Base-by-base conservation (phyloP, 1,140 invertebrate genomes). In the Drosophila persimilis region DNA sequence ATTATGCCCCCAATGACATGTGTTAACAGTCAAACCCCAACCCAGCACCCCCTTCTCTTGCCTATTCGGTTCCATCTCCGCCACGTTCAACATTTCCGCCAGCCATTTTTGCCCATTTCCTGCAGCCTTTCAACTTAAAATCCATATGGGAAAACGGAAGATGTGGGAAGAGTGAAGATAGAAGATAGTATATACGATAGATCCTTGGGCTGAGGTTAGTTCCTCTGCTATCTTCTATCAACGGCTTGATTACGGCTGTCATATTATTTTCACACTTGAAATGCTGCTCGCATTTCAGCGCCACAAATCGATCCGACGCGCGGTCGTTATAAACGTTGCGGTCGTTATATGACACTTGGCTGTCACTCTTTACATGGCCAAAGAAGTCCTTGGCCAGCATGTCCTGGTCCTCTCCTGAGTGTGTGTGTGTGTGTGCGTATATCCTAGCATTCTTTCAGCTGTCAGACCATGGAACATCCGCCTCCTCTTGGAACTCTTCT, bases 221-320 rank as follows among this genome's bases (percentile, higher is more conserved):
- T 17, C n/a, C 44, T 7, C 1, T 15, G n/a, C 8, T 13, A 29
- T 31, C 51, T 50, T 26, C 52, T 62, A 56, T 69, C 75, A 66
- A 51, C 57, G 51, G 59, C 81, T 86, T 81, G 81, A 85, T 85
- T 86, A 86, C 81, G 66, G 55, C 65, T 86, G 83, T 86, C 81
- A 81, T 88, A 86, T 86, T 86, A 86, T 86, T 81, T 86, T 86
- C 81, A 85, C 81, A 81, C 83, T 86, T 81, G 73, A 86, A 86
- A 88, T 81, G 62, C 52, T 57, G 55, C 70, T 53, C 31, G 31
- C 26, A 50, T 50, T 47, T 67, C 69, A 65, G n/a, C 24, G 45
- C 29, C 22, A 20, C 17, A 57, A 56, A 63, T 75, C 75, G 80
- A 83, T 83, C 60, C 70, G 69, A 63, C 63, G 45, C 24, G 52